phyloP scores from a whole-genome alignment of 2,797 vertebrate genomes.

The Tokudaia muenninki region DNA sequence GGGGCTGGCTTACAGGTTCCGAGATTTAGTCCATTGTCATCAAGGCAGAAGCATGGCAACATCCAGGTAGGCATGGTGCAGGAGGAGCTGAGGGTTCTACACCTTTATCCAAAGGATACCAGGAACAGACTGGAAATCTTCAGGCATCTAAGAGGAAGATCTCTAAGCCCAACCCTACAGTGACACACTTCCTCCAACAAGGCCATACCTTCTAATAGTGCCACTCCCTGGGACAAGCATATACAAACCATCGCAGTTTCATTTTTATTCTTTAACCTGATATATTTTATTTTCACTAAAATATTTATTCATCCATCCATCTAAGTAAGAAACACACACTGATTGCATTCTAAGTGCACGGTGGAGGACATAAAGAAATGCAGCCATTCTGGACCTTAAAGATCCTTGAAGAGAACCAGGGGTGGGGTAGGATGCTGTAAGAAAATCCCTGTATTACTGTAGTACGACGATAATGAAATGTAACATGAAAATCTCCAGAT shows the following conservation, averaged over 20 bases:
- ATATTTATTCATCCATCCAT: neutral
- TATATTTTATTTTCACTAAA: conserved; percentile 5
- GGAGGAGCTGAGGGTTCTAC: too few species aligned
- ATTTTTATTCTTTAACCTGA: neutral
- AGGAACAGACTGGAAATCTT: too few species aligned
- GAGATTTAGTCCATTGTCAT: too few species aligned
- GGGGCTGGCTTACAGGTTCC: too few species aligned
- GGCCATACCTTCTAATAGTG: too few species aligned
- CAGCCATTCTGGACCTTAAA: neutral
- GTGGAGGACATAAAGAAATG: neutral
- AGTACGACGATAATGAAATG: neutral
- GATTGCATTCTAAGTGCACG: neutral
- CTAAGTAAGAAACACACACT: conserved; percentile 5
- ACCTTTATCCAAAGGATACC: too few species aligned
- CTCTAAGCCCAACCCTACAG: too few species aligned
- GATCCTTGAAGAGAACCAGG: neutral
- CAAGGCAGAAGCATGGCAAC: too few species aligned
- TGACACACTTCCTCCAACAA: too few species aligned
- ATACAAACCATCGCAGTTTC: neutral
- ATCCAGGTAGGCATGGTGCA: too few species aligned
- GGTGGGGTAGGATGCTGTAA: neutral
- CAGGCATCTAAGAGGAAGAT: too few species aligned
- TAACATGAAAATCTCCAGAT: neutral
- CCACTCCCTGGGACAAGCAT: too few species aligned
- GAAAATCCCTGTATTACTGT: neutral